Base-by-base conservation (phyloP, 2,888 invertebrate genomes). In the Venusia cambrica region DNA sequence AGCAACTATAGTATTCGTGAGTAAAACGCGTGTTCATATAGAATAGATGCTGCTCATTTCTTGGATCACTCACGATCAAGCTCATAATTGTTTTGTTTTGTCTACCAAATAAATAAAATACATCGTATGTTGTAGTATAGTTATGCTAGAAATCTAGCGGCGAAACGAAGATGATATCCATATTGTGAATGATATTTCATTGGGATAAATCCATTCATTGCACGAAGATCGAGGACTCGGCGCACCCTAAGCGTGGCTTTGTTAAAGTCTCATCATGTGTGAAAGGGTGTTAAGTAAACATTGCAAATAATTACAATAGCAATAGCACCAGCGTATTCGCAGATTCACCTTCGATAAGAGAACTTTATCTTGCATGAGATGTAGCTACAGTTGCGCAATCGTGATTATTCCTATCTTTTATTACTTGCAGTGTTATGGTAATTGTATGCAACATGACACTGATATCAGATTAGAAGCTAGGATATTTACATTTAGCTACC, bases 241-340 rank as follows among this genome's bases (percentile, higher is more conserved):
- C 46, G 57, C 63, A 64, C 69, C 73, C 71, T 57, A 58, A 62
- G 53, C 53, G 38, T 48, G 37, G 49, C 57, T 68, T 84, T 87
- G 83, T 87, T 57, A 56, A 64, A 69, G 64, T 74, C 76, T 79
- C 83, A 64, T 87, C 87, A 88, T 79, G 80, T 81, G 83, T 81
- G 78, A 87, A 88, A 87, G 87, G 87, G 88, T 87, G 87, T 85
- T 87, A 87, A 87, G 87, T 87, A 88, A 88, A 88, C 88, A 88
- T 87, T 87, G 87, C 83, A 81, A 83, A 87, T 87, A 79, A 84
- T 85, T 87, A 85, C 78, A 79, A 84, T 81, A 71, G 72, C 76
- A 79, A 83, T 79, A 75, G 78, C 77, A 84, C 75, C 63, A 62
- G 62, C 62, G 57, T 59, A 56, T 57, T 63, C 49, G 55, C 55